These are phyloP conservation scores for Pyrocephalus nanus DNA, from an alignment of 2,797 vertebrate species.

Conservation along the genomic window DNA sequence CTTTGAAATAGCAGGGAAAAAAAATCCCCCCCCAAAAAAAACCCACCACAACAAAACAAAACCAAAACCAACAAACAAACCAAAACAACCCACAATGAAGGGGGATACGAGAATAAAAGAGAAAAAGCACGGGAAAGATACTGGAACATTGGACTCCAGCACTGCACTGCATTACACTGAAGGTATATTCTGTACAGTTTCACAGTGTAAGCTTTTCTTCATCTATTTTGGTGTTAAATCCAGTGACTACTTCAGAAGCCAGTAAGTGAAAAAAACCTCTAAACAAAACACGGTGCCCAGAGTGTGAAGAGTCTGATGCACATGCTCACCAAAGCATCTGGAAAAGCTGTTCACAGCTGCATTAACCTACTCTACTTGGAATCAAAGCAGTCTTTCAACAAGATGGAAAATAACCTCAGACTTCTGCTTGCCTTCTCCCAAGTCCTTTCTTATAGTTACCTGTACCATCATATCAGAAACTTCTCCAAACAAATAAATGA, in stretches of 20 bases:
- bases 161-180: background rate
- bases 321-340: background rate
- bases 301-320: background rate
- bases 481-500: constrained; percentile 54
- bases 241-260: background rate
- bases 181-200: background rate
- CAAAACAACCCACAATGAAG: background rate
- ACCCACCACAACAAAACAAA: too few species aligned
- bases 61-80: too few species aligned
- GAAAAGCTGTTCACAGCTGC: background rate
- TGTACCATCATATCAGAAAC: constrained; percentile 26
- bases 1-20: background rate
- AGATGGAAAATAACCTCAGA: background rate
- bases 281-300: background rate
- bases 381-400: background rate
- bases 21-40: too few species aligned
- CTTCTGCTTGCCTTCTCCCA: background rate
- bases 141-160: background rate
- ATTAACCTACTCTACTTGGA: background rate
- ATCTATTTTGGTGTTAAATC: background rate
- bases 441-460: constrained; percentile 8
- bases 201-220: background rate
- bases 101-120: background rate
- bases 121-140: background rate
- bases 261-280: background rate